Evolutionary conservation across 2,113 vertebrate genomes (phyloP), one percentile per base, ranked within the genome.

Genomic region (Hystrix brachyura): DNA sequence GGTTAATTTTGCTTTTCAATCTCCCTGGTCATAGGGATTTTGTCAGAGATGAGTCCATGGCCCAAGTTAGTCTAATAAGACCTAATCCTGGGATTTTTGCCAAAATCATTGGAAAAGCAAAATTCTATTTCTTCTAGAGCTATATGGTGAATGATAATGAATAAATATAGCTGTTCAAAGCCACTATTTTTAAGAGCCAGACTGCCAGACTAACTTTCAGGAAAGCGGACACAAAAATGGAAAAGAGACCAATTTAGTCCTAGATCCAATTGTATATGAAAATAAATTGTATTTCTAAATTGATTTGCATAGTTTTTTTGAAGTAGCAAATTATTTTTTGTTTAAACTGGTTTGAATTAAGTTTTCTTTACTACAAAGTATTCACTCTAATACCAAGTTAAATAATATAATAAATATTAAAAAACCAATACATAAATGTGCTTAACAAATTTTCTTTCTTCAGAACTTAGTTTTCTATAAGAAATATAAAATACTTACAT

Each of bases 351-450:
- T 71, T 86, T 84, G 57, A 90, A 69, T 62, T 74, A 69, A 89
- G 60, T 91, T 97, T 93, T 55, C 92, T 29, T 82, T 95, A 78
- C 1, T 83, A 62, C 78, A 62, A 93, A 80, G 7, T 71, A 83
- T 78, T 89, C 19, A 29, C 5, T 72, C 43, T 48, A 55, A 78
- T 46, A 90, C 3, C 18, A 89, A 89, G 62, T 92, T 87, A 94
- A 81, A 92, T 17, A 7, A 64, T n/a, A 87, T 38, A 91, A 87
- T 87, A 43, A 85, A 90, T 32, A 55, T 38, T 89, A 32, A 62
- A 51, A 86, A 87, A 82, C 48, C 60, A 38, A 14, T 65, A 88
- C 1, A 51, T 29, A 79, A 90, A 74, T 23, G 23, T 78, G 2
- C 11, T 82, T 81, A 64, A 78, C 57, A 83, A 91, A 71, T 85